Base-by-base conservation (phyloP, 37 sponge, comb jelly and placozoan species). In the Hexactinellida sp. region DNA sequence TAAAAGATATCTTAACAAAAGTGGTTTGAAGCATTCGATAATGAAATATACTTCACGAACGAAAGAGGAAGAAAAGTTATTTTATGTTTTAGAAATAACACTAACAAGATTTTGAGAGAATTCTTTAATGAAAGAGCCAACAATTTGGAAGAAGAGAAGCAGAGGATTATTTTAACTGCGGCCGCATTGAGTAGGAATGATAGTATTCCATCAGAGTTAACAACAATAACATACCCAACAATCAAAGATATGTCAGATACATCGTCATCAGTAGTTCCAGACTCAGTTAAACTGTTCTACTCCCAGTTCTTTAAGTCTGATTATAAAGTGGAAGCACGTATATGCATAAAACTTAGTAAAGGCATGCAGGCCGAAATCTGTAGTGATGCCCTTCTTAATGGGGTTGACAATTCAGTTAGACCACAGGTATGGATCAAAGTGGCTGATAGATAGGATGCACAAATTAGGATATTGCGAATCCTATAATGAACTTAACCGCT, bases 381-480 rank as follows among this genome's bases (percentile, higher is more conserved):
- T 63, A 1, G 36, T 71, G 13, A 1, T 83, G 25, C 85, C 85
- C 32, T 54, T 28, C 25, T 32, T 54, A 36, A 54, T 88, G 63
- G 89, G 89, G 54, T 1, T 85, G 1, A 83, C 47, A 5, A 24
- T 88, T 19, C 76, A 88, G 38, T n/a, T 88, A 38, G 85, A 88
- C 32, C 85, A 88, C 54, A 38, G 54, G 24, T 88, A 84, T 84
- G 85, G 85, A 24, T 88, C 88, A 84, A 84, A 39, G 38, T 88
- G 85, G 85, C 84, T 88, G 34, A 83, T 87, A 9, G 32, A 87
- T 39, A 1, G 38, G 54, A 30, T 87, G 52, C 16, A 47, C 30
- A 63, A 30, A 13, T 83, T 84, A 1, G 85, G 85, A 3, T 84
- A 55, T 24, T 54, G 38, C 0, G 39, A 63, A 21, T 39, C 55